Percentiles rank a stretch among this genome's conserved stretches.
phyloP scores from a whole-genome alignment of 2,113 vertebrate genomes.

The Campylomormyrus tamandua region DNA sequence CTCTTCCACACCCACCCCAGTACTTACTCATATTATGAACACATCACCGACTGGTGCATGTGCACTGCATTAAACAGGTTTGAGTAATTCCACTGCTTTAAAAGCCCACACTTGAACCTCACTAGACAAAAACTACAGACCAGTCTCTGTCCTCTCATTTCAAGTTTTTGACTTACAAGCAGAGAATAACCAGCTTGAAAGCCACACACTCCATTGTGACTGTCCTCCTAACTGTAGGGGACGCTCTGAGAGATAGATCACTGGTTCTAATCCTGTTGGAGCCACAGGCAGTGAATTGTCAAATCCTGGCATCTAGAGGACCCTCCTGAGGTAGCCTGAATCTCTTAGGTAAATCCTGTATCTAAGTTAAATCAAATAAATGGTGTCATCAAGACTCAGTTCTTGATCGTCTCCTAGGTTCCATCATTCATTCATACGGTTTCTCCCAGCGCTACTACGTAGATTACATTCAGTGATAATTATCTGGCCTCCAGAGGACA shows the following conservation, averaged over 20 bases:
- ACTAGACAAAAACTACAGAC: neutral
- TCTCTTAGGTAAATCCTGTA: neutral
- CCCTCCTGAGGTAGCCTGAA: neutral
- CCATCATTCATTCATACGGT: neutral
- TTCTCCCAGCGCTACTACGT: neutral
- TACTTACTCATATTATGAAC: neutral
- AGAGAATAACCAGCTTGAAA: neutral
- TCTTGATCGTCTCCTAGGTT: neutral
- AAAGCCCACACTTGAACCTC: neutral
- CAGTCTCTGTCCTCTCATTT: neutral
- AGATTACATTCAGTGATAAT: neutral
- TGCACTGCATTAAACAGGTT: neutral
- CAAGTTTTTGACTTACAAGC: neutral
- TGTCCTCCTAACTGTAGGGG: neutral
- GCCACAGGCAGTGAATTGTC: neutral
- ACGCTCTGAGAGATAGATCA: neutral
- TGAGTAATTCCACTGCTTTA: neutral
- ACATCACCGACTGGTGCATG: neutral
- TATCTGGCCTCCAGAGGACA: neutral
- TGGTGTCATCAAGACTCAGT: neutral
- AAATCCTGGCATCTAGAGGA: neutral
- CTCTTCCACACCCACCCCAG: neutral
- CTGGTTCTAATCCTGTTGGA: neutral
- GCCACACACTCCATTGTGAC: neutral
- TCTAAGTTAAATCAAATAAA: neutral